Base-by-base conservation (phyloP, 2,888 invertebrate genomes). In the Phasia obesa region DNA sequence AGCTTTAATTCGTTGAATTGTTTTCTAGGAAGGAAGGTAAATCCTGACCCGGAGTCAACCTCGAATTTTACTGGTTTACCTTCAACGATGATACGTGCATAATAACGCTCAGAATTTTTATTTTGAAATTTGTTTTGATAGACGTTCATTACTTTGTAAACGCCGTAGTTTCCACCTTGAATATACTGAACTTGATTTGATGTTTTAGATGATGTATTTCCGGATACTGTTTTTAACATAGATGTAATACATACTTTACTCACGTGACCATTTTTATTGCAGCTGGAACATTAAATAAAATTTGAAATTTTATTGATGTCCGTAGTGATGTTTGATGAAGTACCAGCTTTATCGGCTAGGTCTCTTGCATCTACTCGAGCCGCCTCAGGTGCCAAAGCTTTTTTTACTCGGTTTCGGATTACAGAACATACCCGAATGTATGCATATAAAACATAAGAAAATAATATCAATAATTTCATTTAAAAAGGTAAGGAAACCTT, bases 41-140 rank as follows among this genome's bases (percentile, higher is more conserved):
- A 67, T 2, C 35, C 51, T 19, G 65, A 67, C 6, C 65, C 65
- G 17, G 67, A 67, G 15, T 67, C 67, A n/a, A n/a, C n/a, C n/a
- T n/a, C n/a, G n/a, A n/a, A 59, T 38, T 21, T 38, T 38, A 21
- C 38, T 7, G n/a, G 23, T 38, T 59, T 59, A n/a, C n/a, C n/a
- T n/a, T n/a, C n/a, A n/a, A n/a, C n/a, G n/a, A n/a, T n/a, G n/a
- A n/a, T n/a, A n/a, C n/a, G n/a, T n/a, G n/a, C n/a, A n/a, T n/a
- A n/a, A n/a, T n/a, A n/a, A n/a, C n/a, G n/a, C n/a, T n/a, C n/a
- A n/a, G n/a, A n/a, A n/a, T n/a, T n/a, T n/a, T n/a, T n/a, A n/a
- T n/a, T n/a, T n/a, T n/a, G n/a, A n/a, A n/a, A n/a, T n/a, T n/a
- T n/a, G n/a, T n/a, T n/a, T n/a, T n/a, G n/a, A n/a, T n/a, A n/a